phyloP scores from a whole-genome alignment of 2,113 vertebrate genomes.

The Nicator chloris region DNA sequence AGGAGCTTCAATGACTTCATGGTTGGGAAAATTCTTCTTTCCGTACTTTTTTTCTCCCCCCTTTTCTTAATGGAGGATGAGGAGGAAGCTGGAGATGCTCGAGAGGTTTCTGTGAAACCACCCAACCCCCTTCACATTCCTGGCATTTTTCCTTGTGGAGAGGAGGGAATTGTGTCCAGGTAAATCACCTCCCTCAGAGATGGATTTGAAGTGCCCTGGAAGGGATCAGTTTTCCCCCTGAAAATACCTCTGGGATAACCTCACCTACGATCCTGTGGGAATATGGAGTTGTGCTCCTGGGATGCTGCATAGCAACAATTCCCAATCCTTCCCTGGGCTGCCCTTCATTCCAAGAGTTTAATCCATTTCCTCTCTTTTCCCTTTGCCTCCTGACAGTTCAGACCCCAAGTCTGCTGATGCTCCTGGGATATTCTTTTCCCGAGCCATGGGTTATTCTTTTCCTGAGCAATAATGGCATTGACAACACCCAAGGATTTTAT shows the following conservation, averaged over 20 bases:
- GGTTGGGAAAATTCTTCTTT: neutral
- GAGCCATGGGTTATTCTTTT: neutral
- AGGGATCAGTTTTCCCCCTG: neutral
- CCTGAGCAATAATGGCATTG: neutral
- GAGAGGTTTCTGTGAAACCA: slow-evolving; percentile 3
- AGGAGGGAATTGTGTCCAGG: neutral
- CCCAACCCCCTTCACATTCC: neutral
- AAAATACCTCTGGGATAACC: neutral
- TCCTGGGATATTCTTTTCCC: neutral
- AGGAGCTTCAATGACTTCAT: neutral
- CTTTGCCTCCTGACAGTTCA: neutral
- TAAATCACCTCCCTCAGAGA: neutral
- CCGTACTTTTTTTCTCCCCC: neutral
- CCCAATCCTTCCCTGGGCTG: neutral
- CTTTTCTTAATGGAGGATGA: neutral
- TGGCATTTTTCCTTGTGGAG: neutral
- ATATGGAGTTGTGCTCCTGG: neutral
- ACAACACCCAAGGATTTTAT: accelerated
- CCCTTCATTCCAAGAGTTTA: neutral
- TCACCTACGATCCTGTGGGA: neutral
- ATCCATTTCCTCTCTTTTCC: neutral
- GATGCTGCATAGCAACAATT: neutral
- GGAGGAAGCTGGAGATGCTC: neutral
- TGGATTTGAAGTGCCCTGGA: neutral
- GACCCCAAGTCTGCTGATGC: neutral